phyloP scores from a whole-genome alignment of 2,888 invertebrate genomes.

The Stenurella melanura region DNA sequence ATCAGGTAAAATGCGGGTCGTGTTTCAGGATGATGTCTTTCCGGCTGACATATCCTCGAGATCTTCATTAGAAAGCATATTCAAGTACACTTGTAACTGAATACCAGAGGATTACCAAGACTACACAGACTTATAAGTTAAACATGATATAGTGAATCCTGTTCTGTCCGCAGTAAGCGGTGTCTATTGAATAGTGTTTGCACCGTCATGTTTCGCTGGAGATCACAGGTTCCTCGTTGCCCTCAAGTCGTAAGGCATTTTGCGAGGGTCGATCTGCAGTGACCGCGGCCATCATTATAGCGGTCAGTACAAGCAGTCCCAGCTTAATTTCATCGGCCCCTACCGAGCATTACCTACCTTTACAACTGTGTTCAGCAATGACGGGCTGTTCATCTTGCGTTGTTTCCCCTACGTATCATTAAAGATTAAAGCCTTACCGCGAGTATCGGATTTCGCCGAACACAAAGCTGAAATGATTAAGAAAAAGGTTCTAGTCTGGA shows the following conservation, averaged over 20 bases:
- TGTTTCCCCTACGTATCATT: constrained; percentile 40
- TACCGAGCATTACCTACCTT: constrained; percentile 44
- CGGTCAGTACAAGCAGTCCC: constrained; percentile 50
- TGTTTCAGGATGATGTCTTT: constrained; percentile 36
- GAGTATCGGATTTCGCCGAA: constrained; percentile 3
- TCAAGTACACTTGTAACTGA: constrained; percentile 51
- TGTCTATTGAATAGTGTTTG: constrained; percentile 27
- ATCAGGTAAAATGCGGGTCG: constrained; percentile 26
- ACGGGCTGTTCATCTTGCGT: constrained; percentile 33
- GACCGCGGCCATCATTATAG: constrained; percentile 57
- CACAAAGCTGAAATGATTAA: background rate
- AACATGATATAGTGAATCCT: constrained; percentile 54
- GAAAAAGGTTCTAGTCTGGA: constrained; percentile 1
- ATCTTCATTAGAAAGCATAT: constrained; percentile 33
- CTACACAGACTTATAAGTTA: constrained; percentile 52
- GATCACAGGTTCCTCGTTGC: constrained; percentile 23
- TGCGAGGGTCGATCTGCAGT: constrained; percentile 49
- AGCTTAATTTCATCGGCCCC: constrained; percentile 56
- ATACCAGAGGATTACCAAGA: constrained; percentile 47
- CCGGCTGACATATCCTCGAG: constrained; percentile 18
- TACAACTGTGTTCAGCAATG: constrained; percentile 34
- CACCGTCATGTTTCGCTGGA: constrained; percentile 26
- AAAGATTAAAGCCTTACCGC: constrained; percentile 21
- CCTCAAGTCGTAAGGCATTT: constrained; percentile 42
- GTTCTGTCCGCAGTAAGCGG: constrained; percentile 17